phyloP scores from a whole-genome alignment of 1,140 invertebrate genomes.

The Metopolophium dirhodum region DNA sequence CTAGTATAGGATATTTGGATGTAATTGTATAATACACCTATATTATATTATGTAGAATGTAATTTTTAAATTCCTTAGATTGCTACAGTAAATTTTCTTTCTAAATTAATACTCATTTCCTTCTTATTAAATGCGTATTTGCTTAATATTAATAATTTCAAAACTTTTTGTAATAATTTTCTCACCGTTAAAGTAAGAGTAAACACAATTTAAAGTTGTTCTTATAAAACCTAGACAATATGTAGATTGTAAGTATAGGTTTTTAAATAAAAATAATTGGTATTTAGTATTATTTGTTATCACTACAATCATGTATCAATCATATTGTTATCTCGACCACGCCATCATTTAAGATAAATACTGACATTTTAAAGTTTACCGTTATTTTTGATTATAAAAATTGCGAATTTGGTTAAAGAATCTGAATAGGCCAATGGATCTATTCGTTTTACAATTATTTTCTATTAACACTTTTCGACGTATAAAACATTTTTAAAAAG shows the following conservation, averaged over 20 bases:
- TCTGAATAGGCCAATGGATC: not conserved
- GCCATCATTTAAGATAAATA: not conserved
- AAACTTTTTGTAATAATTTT: not conserved
- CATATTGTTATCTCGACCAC: not conserved
- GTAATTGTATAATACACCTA: not conserved
- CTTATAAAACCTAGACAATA: not conserved
- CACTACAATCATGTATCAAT: not conserved
- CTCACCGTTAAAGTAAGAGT: not conserved
- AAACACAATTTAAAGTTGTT: not conserved
- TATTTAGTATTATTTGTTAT: not conserved
- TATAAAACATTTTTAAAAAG: not conserved
- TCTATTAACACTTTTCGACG: not conserved
- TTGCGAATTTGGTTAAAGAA: not conserved
- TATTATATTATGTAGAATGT: not conserved
- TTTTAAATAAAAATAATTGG: not conserved
- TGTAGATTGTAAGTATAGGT: not conserved
- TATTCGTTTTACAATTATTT: not conserved
- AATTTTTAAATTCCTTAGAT: not conserved
- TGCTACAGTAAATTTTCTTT: not conserved
- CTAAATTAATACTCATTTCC: not conserved
- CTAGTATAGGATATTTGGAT: not conserved
- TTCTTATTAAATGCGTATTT: not conserved
- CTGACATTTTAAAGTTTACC: not conserved
- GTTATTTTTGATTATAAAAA: conserved; percentile 8
- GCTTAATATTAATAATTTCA: not conserved